Base-by-base conservation (phyloP, 2,888 invertebrate genomes). In the Hirudinaria manillensis region DNA sequence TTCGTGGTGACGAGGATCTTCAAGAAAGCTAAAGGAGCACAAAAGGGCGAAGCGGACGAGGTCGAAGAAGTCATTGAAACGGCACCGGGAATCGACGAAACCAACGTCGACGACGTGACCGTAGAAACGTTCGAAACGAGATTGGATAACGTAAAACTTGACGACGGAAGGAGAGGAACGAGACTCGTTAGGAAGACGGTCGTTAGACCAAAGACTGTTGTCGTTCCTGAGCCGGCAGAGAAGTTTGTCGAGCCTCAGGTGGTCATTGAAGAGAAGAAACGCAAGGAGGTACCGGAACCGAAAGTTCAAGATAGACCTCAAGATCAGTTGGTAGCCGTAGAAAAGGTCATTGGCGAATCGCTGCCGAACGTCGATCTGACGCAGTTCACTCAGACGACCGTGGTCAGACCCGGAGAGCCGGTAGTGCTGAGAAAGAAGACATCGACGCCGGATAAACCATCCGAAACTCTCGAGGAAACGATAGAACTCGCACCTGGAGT, bases 21-120 rank as follows among this genome's bases (percentile, higher is more conserved):
- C 45, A 72, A 61, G 34, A 72, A 72, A 32, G 24, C 45, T 6
- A 16, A 55, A 3, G 72, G 61, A 21, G 36, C 53, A 4, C 55
- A 56, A 10, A 34, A 53, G 32, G 32, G 19, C 21, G 61, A 72
- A n/a, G 61, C 72, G 6, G 72, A 72, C 56, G 65, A 56, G 1
- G 65, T 72, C 7, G 72, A 72, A 72, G 72, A 72, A 36, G 32
- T 72, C 2, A 27, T 72, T 3, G 72, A 72, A 32, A 72, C 65
- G 2, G 55, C 34, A 3, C 34, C 72, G 6, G 72, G 72, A 34
- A 21, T 72, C n/a, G 56, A 72, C 38, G 72, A 72, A 24, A 72
- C 32, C 16, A 61, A 34, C 32, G 65, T 36, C 19, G 32, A 56
- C 21, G 29, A 53, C 24, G 24, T 72, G 4, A 4, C 7, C 16